A percentile compares a stretch with the other conserved stretches of the same genome.
These are phyloP conservation scores for Meloidogyne chitwoodi DNA, from an alignment of 1,140 invertebrate species.

Conservation along the genomic window DNA sequence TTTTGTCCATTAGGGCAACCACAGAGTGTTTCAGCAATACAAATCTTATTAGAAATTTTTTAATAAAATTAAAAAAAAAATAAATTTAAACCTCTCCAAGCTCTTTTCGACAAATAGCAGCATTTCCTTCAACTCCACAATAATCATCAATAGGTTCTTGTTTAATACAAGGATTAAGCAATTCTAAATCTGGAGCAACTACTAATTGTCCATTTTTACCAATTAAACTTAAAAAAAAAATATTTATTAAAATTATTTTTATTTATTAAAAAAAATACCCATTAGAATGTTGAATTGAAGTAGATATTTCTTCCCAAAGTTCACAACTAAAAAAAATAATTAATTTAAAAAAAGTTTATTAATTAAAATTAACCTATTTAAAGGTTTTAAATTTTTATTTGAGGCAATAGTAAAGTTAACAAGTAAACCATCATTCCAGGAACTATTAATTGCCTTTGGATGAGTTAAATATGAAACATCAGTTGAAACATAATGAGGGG, in stretches of 20 bases:
- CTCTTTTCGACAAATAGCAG: constrained; percentile 42
- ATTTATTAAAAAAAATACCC: not conserved
- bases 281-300: constrained; percentile 42
- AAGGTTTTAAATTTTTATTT: constrained; percentile 32
- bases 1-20: constrained; percentile 56
- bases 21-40: constrained; percentile 53
- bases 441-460: constrained; percentile 59
- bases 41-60: no score
- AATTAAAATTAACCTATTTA: constrained; percentile 30
- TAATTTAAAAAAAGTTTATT: not conserved
- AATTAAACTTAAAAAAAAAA: constrained; percentile 36
- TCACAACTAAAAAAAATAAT: constrained; percentile 33
- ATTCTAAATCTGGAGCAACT: constrained; percentile 53
- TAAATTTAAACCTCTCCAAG: constrained; percentile 44
- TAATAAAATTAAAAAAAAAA: no score
- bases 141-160: constrained; percentile 42
- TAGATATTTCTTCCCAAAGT: constrained; percentile 51
- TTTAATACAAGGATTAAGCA: constrained; percentile 52
- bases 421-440: constrained; percentile 53
- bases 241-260: not conserved
- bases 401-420: constrained; percentile 56
- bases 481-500: constrained; percentile 57
- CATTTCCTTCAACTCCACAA: constrained; percentile 34
- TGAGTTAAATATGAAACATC: constrained; percentile 54
- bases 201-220: constrained; percentile 46